Base-by-base conservation (phyloP, 2,888 invertebrate species). In the Boloria selene region DNA sequence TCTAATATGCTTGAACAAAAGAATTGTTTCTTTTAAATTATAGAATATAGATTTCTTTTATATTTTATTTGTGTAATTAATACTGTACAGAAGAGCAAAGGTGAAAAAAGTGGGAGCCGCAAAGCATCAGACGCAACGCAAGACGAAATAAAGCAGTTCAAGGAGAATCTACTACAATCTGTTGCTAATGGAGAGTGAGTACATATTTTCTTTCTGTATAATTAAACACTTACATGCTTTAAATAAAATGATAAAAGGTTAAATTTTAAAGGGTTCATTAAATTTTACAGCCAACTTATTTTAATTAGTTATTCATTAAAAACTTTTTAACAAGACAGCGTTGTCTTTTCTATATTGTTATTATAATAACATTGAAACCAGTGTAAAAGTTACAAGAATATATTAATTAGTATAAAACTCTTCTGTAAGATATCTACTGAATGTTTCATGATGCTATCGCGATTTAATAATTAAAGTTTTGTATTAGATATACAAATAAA, bases 141-240 rank as follows among this genome's bases (percentile, higher is more conserved):
- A 56, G 87, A 87, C 22, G 90, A 91, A 80, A 86, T 90, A 73
- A 88, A 85, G 75, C 86, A 88, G 74, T 88, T 89, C 70, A 91
- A 91, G 73, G 89, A 90, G 71, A 87, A 82, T 72, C 79, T 89
- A 16, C 79, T 90, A 26, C 87, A 87, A 71, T 84, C 90, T 31
- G 76, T 86, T 60, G 72, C 85, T 44, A 70, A 77, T 53, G 84
- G 82, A 71, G 86, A 86, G 90, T 91, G 76, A 88, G 90, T 86
- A 58, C 18, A 42, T 22, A 10, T 38, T 38, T 0, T 10, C 7
- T 10, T 38, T 38, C 6, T 7, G 10, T 38, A 38, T 38, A 38
- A 22, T 22, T 1, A 22, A 22, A 38, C 31, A 38, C 7, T 38
- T 38, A 10, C 10, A 38, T 31, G 31, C 7, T 31, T 6, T 38